These are phyloP conservation scores for Micrasema longulum DNA, from an alignment of 1,140 invertebrate species.

Conservation along the genomic window DNA sequence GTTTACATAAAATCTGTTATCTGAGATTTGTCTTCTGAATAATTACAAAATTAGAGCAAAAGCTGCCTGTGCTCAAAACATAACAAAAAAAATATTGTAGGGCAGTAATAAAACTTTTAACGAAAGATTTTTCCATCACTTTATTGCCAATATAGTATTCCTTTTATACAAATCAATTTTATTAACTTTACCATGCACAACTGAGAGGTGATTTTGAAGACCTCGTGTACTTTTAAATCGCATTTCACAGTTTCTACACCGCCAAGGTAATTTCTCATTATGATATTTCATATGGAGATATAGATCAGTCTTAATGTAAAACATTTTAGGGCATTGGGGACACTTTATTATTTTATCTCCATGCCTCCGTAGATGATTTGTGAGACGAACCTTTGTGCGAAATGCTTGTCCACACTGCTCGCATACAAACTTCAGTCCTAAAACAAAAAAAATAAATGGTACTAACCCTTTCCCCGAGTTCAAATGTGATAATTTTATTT, in stretches of 20 bases:
- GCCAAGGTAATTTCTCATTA: constrained; percentile 30
- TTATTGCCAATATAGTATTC: constrained; percentile 7
- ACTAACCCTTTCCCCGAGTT: too few relatives aligned
- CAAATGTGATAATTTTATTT: too few relatives aligned
- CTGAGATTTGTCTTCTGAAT: too few relatives aligned
- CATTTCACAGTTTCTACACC: constrained; percentile 36
- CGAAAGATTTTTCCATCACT: too few relatives aligned
- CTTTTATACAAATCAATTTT: constrained; percentile 37
- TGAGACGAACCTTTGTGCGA: constrained; percentile 41
- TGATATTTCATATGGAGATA: constrained; percentile 43
- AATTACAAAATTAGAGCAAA: too few relatives aligned
- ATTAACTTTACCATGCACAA: constrained; percentile 33
- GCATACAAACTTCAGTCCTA: constrained; percentile 43
- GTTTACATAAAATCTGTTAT: too few relatives aligned
- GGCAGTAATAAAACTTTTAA: too few relatives aligned
- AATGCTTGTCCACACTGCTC: constrained; percentile 48
- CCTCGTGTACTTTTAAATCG: constrained; percentile 43
- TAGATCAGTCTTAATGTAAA: constrained; percentile 39
- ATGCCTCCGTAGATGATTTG: constrained; percentile 43
- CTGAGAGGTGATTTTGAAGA: constrained; percentile 41
- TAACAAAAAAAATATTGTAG: too few relatives aligned
- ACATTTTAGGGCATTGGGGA: constrained; percentile 39
- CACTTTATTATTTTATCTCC: constrained; percentile 35
- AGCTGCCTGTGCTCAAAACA: too few relatives aligned
- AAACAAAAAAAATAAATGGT: constrained; percentile 8